phyloP scores from a whole-genome alignment of 2,888 invertebrate species.

The Metalampra italica region DNA sequence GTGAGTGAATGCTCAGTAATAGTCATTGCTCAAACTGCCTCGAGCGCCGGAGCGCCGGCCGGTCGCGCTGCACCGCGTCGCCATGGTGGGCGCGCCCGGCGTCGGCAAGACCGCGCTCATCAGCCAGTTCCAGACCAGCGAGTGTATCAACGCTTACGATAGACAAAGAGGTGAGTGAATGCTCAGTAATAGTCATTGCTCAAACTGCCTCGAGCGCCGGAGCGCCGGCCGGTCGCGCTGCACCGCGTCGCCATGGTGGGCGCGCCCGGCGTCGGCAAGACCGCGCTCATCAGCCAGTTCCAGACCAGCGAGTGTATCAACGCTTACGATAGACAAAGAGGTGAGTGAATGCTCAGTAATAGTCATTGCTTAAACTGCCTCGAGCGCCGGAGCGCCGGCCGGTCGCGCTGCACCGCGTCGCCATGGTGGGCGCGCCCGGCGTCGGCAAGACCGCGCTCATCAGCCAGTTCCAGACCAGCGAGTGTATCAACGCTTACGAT shows the following conservation, averaged over 20 bases:
- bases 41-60: slow-evolving; percentile 71
- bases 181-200: no score
- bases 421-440: slow-evolving; percentile 87
- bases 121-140: slow-evolving; percentile 94
- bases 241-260: slow-evolving; percentile 87
- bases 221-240: slow-evolving; percentile 74
- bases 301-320: slow-evolving; percentile 97
- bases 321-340: slow-evolving; percentile 92
- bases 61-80: slow-evolving; percentile 81
- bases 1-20: slow-evolving; percentile 44
- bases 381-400: slow-evolving; percentile 71
- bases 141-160: slow-evolving; percentile 96
- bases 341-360: slow-evolving; percentile 43
- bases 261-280: slow-evolving; percentile 90
- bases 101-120: slow-evolving; percentile 92
- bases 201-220: no score
- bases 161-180: slow-evolving; percentile 83
- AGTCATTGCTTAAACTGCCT: no score
- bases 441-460: slow-evolving; percentile 92
- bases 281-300: slow-evolving; percentile 91
- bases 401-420: slow-evolving; percentile 81
- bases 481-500: slow-evolving; percentile 96
- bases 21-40: background rate
- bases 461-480: slow-evolving; percentile 94
- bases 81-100: slow-evolving; percentile 87